Conservation (phyloP, 2,113 vertebrate species). For the Ammospiza caudacuta region DNA sequence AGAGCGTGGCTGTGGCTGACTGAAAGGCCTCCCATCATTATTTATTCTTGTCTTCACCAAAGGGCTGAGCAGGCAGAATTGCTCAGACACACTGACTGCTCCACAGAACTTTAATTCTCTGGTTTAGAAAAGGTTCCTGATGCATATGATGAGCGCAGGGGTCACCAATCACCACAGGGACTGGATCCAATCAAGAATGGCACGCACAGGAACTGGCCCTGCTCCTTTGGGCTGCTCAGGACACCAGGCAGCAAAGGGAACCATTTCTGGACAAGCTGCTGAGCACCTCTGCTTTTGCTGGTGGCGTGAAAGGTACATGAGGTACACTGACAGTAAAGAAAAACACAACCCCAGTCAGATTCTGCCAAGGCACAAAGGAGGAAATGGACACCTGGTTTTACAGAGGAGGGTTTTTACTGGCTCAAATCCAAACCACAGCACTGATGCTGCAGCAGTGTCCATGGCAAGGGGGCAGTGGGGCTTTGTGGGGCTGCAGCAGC, state of each 20-base stretch:
- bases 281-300: background rate
- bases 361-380: background rate
- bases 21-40: background rate
- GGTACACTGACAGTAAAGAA: background rate
- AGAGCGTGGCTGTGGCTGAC: background rate
- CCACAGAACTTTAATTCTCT: background rate
- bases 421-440: background rate
- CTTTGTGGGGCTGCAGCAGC: rapidly evolving
- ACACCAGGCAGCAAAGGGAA: background rate
- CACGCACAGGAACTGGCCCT: background rate
- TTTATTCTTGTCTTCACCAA: background rate
- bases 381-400: background rate
- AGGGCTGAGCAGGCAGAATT: background rate
- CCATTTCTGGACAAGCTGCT: background rate
- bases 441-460: background rate
- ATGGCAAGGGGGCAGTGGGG: background rate
- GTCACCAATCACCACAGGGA: background rate
- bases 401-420: background rate
- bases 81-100: background rate
- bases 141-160: background rate
- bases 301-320: background rate
- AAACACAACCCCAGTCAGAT: rapidly evolving
- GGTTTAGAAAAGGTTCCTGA: background rate
- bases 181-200: background rate
- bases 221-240: background rate